A percentile compares a stretch with the other conserved stretches of the same genome.
These are phyloP conservation scores for Nothura maculosa DNA, from an alignment of 2,797 vertebrate genomes.

Conservation along the genomic window DNA sequence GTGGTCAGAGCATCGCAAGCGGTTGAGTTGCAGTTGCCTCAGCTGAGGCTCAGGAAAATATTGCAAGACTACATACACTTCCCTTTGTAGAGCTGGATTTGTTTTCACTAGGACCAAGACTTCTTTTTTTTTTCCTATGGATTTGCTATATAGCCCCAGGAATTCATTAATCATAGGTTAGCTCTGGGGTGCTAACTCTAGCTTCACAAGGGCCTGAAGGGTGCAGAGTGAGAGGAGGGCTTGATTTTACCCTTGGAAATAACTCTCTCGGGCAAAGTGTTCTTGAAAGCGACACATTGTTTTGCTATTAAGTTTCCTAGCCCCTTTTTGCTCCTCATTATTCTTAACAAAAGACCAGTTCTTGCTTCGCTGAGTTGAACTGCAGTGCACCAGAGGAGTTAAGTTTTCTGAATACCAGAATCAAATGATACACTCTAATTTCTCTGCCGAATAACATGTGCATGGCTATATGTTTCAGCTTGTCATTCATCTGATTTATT, in stretches of 20 bases:
- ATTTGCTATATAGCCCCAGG: background rate
- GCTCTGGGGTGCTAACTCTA: background rate
- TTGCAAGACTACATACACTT: background rate
- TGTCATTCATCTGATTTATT: constrained; percentile 10
- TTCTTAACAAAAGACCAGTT: background rate
- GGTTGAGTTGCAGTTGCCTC: background rate
- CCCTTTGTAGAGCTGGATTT: background rate
- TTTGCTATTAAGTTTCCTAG: background rate
- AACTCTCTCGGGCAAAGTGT: background rate
- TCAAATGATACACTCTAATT: background rate
- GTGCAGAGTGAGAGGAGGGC: background rate
- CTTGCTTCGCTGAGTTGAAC: background rate
- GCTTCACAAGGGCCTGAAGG: background rate
- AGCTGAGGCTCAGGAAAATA: background rate
- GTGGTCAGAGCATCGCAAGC: background rate
- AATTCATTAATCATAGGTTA: constrained; percentile 8
- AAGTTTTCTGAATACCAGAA: background rate
- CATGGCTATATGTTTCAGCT: background rate
- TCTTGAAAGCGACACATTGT: background rate
- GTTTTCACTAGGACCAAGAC: background rate
- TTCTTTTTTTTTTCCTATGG: background rate
- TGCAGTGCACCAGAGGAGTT: background rate
- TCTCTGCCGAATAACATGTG: background rate
- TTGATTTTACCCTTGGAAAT: constrained; percentile 2
- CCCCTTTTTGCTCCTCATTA: background rate